Evolutionary conservation across 2,888 invertebrate genomes (phyloP).

Genomic region (Serripes groenlandicus): DNA sequence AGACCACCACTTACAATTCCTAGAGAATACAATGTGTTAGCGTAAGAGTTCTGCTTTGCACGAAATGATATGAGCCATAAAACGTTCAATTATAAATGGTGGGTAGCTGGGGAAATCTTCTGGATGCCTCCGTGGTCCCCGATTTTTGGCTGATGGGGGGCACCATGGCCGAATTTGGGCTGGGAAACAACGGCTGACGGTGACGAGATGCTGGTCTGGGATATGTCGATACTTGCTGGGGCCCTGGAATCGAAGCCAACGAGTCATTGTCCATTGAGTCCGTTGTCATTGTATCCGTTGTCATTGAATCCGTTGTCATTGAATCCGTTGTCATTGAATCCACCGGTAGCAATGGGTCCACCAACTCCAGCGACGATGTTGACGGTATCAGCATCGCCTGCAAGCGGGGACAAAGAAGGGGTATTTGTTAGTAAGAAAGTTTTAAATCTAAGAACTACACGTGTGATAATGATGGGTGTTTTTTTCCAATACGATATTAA

Average conservation of each 20-base stretch:
- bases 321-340: not conserved
- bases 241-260: conserved; percentile 1
- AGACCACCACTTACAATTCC: too few relatives aligned
- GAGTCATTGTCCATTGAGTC: not conserved
- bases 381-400: conserved; percentile 48
- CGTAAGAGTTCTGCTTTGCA: too few relatives aligned
- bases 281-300: not conserved
- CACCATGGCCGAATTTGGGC: not conserved
- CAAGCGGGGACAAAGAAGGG: conserved; percentile 14
- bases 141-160: too few relatives aligned
- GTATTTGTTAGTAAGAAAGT: too few relatives aligned
- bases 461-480: too few relatives aligned
- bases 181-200: not conserved
- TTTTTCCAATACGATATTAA: too few relatives aligned
- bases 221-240: not conserved
- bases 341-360: not conserved
- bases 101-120: too few relatives aligned
- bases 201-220: not conserved
- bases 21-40: too few relatives aligned
- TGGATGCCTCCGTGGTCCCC: too few relatives aligned
- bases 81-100: too few relatives aligned
- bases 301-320: not conserved
- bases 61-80: too few relatives aligned
- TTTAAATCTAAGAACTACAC: too few relatives aligned
- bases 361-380: conserved; percentile 25